A percentile compares a stretch with the other conserved stretches of the same genome.
Evolutionary conservation across 2,113 vertebrate genomes (phyloP).

Genomic region (Gulo gulo): DNA sequence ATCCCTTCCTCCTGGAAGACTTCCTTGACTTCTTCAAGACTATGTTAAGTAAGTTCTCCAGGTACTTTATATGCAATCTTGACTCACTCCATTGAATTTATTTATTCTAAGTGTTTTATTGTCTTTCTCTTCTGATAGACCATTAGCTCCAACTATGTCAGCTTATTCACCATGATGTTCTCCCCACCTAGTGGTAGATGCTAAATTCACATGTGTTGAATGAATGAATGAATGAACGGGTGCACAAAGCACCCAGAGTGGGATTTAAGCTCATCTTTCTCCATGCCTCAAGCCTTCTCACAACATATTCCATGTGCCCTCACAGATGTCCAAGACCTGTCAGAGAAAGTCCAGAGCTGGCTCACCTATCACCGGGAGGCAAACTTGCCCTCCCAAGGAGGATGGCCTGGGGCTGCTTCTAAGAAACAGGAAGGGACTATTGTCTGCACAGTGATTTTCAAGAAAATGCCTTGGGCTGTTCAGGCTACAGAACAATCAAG

Average conservation of each 20-base stretch:
- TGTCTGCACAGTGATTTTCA: neutral
- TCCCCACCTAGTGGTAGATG: neutral
- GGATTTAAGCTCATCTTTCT: neutral
- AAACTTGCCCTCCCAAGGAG: neutral
- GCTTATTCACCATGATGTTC: neutral
- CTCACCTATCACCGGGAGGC: neutral
- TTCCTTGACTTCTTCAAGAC: neutral
- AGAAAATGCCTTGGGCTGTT: neutral
- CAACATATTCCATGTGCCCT: neutral
- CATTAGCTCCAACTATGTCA: neutral
- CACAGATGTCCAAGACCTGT: neutral
- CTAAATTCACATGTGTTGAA: neutral
- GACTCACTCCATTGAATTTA: neutral
- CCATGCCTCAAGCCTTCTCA: neutral
- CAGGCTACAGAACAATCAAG: neutral
- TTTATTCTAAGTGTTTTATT: neutral
- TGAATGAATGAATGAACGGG: neutral
- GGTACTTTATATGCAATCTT: neutral
- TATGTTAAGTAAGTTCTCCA: neutral
- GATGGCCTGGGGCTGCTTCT: neutral
- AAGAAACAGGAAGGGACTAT: neutral
- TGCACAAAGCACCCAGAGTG: neutral
- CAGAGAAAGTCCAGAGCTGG: neutral
- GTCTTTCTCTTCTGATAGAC: neutral
- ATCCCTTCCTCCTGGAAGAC: neutral